Evolutionary conservation across 2,888 invertebrate species (phyloP), one percentile per base, ranked within the genome.

Genomic region (Athalia circularis): DNA sequence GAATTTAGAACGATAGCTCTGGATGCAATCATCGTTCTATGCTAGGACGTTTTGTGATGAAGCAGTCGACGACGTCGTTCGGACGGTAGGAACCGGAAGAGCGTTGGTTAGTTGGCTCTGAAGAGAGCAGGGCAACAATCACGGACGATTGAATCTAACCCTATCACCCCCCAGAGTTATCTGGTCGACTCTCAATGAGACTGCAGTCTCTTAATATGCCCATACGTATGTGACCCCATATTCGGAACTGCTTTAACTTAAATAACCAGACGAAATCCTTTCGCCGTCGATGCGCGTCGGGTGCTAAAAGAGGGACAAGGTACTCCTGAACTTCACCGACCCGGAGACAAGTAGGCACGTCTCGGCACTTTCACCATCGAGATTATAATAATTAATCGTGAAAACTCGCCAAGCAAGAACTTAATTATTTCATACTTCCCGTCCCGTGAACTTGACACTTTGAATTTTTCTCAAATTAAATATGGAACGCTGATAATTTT

Each of bases 101-200:
- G 62, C 50, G 29, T 9, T 50, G 77, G 84, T 81, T 82, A 81
- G 78, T 81, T 80, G 82, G 81, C 81, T 84, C 80, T 80, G 80
- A 79, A 81, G 81, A 81, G 62, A 52, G 59, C 50, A 47, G 50
- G 47, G 57, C 85, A 86, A 87, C 86, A 87, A 88, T 87, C 87
- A 86, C 84, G 82, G 84, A 81, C 86, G 86, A 88, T 87, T 87
- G 87, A 88, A 88, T 87, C 83, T 84, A 81, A 79, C 85, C 29
- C 29, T 29, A 29, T 29, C 29, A 29, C 29, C 82, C 84, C 52
- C 59, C 13, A 67, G 80, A 70, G 81, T 78, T 82, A 82, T 79
- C 61, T 43, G 43, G 75, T 59, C 62, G 29, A 52, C 29, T 50
- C 48, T 29, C 47, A 62, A 75, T 48, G 62, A 62, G 48, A 75